A percentile compares a stretch with the other conserved stretches of the same genome.
Evolutionary conservation across 1,140 invertebrate genomes (phyloP).

Genomic region (Steinernema khuongi): DNA sequence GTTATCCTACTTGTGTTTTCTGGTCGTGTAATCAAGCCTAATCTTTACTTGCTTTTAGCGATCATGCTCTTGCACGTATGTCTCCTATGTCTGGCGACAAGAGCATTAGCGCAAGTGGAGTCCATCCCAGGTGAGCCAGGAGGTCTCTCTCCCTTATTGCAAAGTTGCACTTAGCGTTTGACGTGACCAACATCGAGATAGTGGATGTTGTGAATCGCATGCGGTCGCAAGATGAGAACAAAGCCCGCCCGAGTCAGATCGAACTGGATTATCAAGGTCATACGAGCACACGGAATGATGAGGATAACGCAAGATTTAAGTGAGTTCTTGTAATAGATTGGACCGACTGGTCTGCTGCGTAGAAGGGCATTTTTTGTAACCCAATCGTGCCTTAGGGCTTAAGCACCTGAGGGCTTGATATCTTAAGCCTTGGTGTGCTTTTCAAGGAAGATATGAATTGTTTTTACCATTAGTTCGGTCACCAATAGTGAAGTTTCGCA

Average conservation of each 20-base stretch:
- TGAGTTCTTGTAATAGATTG: slow-evolving; percentile 19
- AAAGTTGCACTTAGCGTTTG: slow-evolving; percentile 23
- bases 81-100: neutral
- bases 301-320: slow-evolving; percentile 32
- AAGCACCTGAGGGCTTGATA: too few species aligned
- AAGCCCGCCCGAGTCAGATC: slow-evolving; percentile 25
- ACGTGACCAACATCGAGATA: slow-evolving; percentile 24
- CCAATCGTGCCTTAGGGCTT: too few species aligned
- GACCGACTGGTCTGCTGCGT: too few species aligned
- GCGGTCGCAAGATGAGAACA: slow-evolving; percentile 29
- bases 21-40: neutral
- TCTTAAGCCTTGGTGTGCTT: too few species aligned
- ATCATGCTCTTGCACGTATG: neutral
- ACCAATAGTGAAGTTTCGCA: neutral
- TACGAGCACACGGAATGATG: slow-evolving; percentile 34
- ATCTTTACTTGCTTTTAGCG: neutral
- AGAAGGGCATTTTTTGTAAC: too few species aligned
- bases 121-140: neutral
- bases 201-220: slow-evolving; percentile 25
- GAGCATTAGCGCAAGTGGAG: neutral
- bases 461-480: neutral
- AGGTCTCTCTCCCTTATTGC: neutral
- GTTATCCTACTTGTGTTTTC: neutral
- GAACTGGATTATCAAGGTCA: slow-evolving; percentile 36
- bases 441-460: neutral